Conservation (phyloP, 1,140 invertebrate genomes). For the Tribolium castaneum region DNA sequence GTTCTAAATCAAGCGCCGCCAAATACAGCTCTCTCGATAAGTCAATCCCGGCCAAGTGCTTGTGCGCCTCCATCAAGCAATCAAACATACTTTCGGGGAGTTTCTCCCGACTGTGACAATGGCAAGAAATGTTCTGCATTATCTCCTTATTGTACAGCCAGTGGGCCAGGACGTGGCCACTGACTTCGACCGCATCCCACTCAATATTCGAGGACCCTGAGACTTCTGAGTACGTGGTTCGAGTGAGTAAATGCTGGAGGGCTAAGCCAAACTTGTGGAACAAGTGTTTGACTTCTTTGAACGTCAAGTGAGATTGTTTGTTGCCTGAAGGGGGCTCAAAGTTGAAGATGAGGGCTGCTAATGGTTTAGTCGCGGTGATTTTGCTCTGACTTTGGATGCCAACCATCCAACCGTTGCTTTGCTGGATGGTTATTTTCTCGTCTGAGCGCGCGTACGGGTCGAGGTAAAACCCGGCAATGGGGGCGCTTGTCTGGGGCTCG, state of each 20-base stretch:
- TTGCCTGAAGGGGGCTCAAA: conserved; percentile 74
- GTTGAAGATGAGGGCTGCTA: conserved; percentile 86
- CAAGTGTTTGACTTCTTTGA: conserved; percentile 79
- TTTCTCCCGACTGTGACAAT: conserved; percentile 79
- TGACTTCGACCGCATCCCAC: conserved; percentile 89
- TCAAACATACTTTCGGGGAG: conserved; percentile 75
- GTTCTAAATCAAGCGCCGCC: conserved; percentile 85
- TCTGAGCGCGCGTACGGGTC: conserved; percentile 80
- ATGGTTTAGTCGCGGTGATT: conserved; percentile 71
- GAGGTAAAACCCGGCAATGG: conserved; percentile 84
- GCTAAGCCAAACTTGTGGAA: conserved; percentile 89
- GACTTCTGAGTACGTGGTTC: conserved; percentile 83
- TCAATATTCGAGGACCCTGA: conserved; percentile 88
- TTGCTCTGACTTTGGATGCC: conserved; percentile 76
- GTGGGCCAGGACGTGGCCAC: conserved; percentile 82
- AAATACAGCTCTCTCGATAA: conserved; percentile 86
- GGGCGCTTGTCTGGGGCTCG: conserved; percentile 74
- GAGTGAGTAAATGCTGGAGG: conserved; percentile 84
- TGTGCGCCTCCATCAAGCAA: conserved; percentile 72
- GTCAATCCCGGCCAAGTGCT: conserved; percentile 82
- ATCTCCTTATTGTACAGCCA: conserved; percentile 81
- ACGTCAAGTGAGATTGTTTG: conserved; percentile 78
- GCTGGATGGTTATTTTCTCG: conserved; percentile 71
- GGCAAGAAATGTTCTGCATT: conserved; percentile 76
- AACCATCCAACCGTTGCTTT: conserved; percentile 76